Base-by-base conservation (phyloP, 2,888 invertebrate genomes). In the Gastrophysa polygoni region DNA sequence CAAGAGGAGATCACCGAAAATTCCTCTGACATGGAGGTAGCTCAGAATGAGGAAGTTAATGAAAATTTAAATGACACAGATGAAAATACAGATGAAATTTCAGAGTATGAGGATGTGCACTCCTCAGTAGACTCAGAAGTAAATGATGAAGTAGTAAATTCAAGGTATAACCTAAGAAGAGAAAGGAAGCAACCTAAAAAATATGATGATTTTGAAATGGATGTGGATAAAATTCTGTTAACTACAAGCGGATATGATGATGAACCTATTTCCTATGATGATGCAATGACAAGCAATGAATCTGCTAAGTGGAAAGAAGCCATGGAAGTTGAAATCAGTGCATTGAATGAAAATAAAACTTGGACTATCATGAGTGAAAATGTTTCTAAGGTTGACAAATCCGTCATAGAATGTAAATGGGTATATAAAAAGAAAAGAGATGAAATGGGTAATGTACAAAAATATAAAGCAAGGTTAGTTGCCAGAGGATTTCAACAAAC, bases 301-400 rank as follows among this genome's bases (percentile, higher is more conserved):
- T 48, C 38, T 17, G 58, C 28, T 21, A 51, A 56, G 34, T 67
- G 63, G 66, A 50, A 61, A 44, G 32, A 58, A 44, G 60, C 59
- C 6, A 57, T 64, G 34, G 49, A 62, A 51, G 52, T 57, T 21
- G 57, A 64, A 29, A 11, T 65, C 29, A 46, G 51, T n/a, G 64
- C 52, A 14, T 54, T 68, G 32, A 10, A 46, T 8, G 28, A 57
- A 29, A 67, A 65, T 52, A 38, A 68, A 16, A 68, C 67, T 1
- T 67, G 68, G 67, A 24, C 24, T 24, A 24, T 24, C 24, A 24
- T 24, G 24, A 57, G 34, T 47, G 34, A 48, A 57, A 48, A 46
- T 21, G 10, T 10, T 21, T 32, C 48, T 34, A 47, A 47, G 8
- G 20, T 20, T 21, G 46, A 58, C 32, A 57, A 34, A 47, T 50